Conservation (phyloP, 2,113 vertebrate species). For the Enhydra lutris region DNA sequence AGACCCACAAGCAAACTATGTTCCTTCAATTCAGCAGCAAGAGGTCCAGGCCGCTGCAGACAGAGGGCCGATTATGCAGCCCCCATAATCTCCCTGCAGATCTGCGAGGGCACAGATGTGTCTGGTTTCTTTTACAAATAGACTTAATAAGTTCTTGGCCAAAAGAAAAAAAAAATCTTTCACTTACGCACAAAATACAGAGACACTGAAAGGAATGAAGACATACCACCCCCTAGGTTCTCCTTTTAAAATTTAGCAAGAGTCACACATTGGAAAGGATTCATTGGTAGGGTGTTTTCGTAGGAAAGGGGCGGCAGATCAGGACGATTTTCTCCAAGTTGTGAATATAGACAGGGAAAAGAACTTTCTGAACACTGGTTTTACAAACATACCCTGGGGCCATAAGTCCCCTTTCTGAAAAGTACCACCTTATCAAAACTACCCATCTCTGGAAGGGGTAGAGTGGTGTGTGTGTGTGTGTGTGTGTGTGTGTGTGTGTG, state of each 20-base stretch:
- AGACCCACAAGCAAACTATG: slow-evolving; percentile 66
- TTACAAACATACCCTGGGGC: slow-evolving; percentile 36
- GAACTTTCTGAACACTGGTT: not conserved
- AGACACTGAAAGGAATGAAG: slow-evolving; percentile 4
- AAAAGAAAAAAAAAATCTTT: slow-evolving; percentile 31
- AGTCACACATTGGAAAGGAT: not conserved
- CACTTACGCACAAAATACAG: slow-evolving; percentile 22
- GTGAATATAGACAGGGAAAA: not conserved
- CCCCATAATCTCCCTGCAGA: slow-evolving; percentile 73
- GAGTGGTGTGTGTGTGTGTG: not conserved
- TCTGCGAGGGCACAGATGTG: slow-evolving; percentile 75
- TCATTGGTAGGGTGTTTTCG: slow-evolving; percentile 1
- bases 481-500: not conserved
- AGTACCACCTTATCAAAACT: slow-evolving; percentile 14
- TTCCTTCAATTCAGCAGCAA: slow-evolving; percentile 64
- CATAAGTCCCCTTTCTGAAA: slow-evolving; percentile 3
- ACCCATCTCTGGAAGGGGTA: not conserved
- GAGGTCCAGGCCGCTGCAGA: slow-evolving; percentile 59
- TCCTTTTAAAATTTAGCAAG: not conserved
- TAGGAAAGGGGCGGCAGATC: slow-evolving; percentile 46
- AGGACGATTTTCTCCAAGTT: not conserved
- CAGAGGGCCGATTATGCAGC: slow-evolving; percentile 76
- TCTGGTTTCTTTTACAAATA: slow-evolving; percentile 79
- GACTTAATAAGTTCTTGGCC: slow-evolving; percentile 65
- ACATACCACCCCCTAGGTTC: not conserved